Base-by-base conservation (phyloP, 2,888 invertebrate species). In the Vannuccia rotundouncinata region DNA sequence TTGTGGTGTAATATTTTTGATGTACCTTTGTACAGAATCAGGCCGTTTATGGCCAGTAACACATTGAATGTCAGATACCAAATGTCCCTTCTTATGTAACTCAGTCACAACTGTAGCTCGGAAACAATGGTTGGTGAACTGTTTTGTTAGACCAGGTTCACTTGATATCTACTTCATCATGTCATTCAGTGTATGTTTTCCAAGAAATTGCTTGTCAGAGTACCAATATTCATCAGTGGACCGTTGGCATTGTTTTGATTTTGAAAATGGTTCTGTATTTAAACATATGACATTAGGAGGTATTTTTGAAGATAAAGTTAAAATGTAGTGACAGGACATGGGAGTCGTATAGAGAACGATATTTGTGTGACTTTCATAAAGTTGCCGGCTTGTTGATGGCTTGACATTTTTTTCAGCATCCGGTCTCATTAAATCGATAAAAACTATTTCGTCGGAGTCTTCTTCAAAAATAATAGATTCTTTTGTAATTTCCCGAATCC, bases 51-150 rank as follows among this genome's bases (percentile, higher is more conserved):
- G 74, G 5, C 74, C 74, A 5, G 74, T 73, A 10, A 73, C 74
- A 73, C 27, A 22, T 73, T 73, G 74, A 73, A 73, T 73, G n/a
- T 73, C 27, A 5, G 22, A 22, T 28, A 73, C 22, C 22, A n/a
- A 73, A 22, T 73, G 74, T 13, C 74, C 74, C 74, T 73, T 73
- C 5, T 28, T n/a, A 27, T 73, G 74, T n/a, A 73, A n/a, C 22
- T 73, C 74, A 13, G 74, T 73, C 27, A 73, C 74, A 73, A 73
- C 74, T 5, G 74, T 73, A 22, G 74, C 74, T 10, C 74, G 74
- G 5, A 22, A 10, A 73, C 74, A 27, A 73, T 73, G 74, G 5
- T 73, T 73, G 22, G 74, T n/a, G n/a, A 5, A 73, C 5, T 73
- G 5, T 73, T n/a, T n/a, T n/a, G 74, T 13, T 73, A 27, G 17